Evolutionary conservation across 2,113 vertebrate species (phyloP), one percentile per base, ranked within the genome.

Genomic region (Catharus minimus): DNA sequence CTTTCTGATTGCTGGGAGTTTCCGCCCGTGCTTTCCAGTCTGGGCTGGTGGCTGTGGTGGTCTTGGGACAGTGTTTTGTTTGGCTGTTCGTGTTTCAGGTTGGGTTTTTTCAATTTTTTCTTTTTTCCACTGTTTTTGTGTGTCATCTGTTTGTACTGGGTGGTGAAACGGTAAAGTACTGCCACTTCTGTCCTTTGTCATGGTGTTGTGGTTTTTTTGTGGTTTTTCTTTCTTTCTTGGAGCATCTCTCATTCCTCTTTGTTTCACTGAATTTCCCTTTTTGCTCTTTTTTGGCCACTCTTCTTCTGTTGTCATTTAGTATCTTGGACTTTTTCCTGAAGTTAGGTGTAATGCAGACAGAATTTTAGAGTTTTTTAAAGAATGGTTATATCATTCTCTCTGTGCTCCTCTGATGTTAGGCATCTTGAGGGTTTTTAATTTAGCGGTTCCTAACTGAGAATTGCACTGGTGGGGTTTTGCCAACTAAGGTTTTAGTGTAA

Each of bases 131-230:
- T 38, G 10, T 38, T 38, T 38, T 38, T 10, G 38, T 5, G 0
- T 30, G 2, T 21, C 38, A 1, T 4, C 0, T 8, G 0, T 9
- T 11, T 0, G 0, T 6, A 15, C 0, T 7, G 1, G 2, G 0
- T 2, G 0, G 0, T 27, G 2, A 23, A 23, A 3, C 0, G 0
- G 2, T 0, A 1, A 1, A 1, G 10, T 7, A 0, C 0, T 15
- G 11, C 2, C 0, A 0, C 4, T 1, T 19, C 0, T 0, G 15
- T 27, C 0, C 2, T 0, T 52, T 53, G 0, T 0, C 0, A 0
- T n/a, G 0, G 7, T 39, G 0, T 5, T 46, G 0, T 15, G 4
- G 1, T 0, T 2, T 33, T 39, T 38, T 53, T 53, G 8, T 53
- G 19, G 12, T 53, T 68, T 28, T 28, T 1, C 5, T 28, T 53